phyloP scores from a whole-genome alignment of 2,797 vertebrate genomes.

The Streptopelia turtur region DNA sequence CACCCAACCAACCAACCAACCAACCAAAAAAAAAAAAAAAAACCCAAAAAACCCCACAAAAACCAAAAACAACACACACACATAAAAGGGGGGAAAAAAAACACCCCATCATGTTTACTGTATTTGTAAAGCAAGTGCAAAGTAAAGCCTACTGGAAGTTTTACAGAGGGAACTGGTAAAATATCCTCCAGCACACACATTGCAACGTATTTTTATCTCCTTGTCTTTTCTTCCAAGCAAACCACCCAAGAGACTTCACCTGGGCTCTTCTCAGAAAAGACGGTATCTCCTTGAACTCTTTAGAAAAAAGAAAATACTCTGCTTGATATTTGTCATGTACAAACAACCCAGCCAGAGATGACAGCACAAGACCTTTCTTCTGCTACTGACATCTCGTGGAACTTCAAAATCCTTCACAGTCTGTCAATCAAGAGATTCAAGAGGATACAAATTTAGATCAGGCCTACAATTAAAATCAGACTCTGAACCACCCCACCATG shows the following conservation, averaged over 20 bases:
- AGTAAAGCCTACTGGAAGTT: neutral
- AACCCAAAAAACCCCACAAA: too few species aligned
- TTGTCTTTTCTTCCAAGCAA: neutral
- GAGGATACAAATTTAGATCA: neutral
- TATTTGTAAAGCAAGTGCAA: neutral
- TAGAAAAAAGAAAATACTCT: neutral
- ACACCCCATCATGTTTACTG: neutral
- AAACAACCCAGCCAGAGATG: neutral
- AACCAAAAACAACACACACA: too few species aligned
- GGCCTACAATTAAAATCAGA: slow-evolving; percentile 21
- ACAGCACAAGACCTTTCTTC: neutral
- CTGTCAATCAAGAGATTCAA: neutral
- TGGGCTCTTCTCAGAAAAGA: neutral
- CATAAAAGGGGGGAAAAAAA: too few species aligned
- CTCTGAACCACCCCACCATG: neutral
- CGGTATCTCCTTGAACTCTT: neutral
- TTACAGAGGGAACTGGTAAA: neutral
- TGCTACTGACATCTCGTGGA: slow-evolving; percentile 60
- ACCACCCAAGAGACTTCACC: neutral
- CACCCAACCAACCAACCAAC: too few species aligned
- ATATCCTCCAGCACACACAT: neutral
- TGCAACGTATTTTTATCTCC: neutral
- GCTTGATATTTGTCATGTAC: neutral
- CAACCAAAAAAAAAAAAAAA: too few species aligned
- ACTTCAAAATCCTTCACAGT: neutral